These are phyloP conservation scores for Tamandua tetradactyla DNA, from an alignment of 2,797 vertebrate genomes.

Conservation along the genomic window DNA sequence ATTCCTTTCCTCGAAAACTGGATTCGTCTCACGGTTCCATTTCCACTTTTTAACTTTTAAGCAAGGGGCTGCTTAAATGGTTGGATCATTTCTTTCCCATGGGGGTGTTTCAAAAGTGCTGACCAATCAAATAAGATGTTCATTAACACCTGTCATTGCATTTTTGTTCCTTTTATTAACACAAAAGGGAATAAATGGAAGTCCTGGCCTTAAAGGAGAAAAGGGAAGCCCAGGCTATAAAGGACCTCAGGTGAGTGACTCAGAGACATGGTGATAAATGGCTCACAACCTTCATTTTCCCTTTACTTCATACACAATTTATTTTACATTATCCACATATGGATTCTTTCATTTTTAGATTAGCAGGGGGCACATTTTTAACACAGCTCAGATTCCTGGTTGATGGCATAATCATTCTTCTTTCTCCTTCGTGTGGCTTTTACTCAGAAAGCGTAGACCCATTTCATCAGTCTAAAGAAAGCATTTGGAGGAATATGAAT, in stretches of 20 bases:
- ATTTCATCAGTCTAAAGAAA: neutral
- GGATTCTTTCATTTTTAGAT: neutral
- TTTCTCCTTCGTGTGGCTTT: neutral
- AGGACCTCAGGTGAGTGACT: constrained; percentile 74
- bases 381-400: neutral
- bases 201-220: constrained; percentile 57
- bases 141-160: neutral
- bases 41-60: neutral
- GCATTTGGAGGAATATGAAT: neutral
- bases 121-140: neutral
- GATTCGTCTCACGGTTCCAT: neutral
- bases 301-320: neutral
- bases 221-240: constrained; percentile 54
- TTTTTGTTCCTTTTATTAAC: constrained; percentile 26
- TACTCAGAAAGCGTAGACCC: neutral
- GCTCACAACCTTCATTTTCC: neutral
- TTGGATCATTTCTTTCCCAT: neutral
- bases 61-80: neutral
- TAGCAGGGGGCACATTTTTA: neutral
- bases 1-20: neutral
- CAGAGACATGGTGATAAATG: neutral
- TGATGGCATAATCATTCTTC: rapidly evolving
- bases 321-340: neutral
- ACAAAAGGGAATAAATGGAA: constrained; percentile 65
- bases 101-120: neutral